Evolutionary conservation across 2,113 vertebrate species (phyloP), one percentile per base, ranked within the genome.

Genomic region (Pangasianodon hypophthalmus): DNA sequence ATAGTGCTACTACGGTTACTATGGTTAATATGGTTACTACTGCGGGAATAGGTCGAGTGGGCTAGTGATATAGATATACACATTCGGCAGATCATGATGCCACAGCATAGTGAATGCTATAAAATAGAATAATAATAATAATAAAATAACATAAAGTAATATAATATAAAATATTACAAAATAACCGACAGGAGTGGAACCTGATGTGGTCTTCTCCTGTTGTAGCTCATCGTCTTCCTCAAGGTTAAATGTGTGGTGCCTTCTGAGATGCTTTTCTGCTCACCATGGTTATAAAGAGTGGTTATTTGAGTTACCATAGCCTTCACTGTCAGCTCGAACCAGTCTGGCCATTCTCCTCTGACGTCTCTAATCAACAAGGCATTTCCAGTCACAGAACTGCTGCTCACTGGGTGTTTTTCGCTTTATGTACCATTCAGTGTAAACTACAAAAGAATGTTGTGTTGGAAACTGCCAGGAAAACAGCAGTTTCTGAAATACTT

Each of bases 11-110:
- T 37, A 37, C 37, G 37, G 37, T 37, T 37, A 37, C 90, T 82
- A 87, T n/a, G n/a, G n/a, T n/a, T n/a, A n/a, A n/a, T n/a, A n/a
- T n/a, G 37, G 37, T 37, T 37, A 37, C 90, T 82, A 87, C 44
- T 44, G 46, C 11, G 1, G 24, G 6, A 50, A 48, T 50, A 29
- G 71, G 44, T 9, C 7, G 10, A 41, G 19, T 48, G 24, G 41
- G 13, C 44, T 24, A 46, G 24, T 46, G 21, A 44, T 19, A 44
- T 73, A 6, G 14, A 37, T 37, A 21, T 29, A 4, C 5, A 37
- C 41, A 48, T 46, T 77, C 21, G 1, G 10, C 44, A 79, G 24
- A 79, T 16, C 46, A 79, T 50, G 26, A 79, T 6, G 75, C 21
- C 21, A 29, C 75, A 79, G 10, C 11, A 79, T 48, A 48, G 21